Evolutionary conservation across 2,113 vertebrate species (phyloP).

Genomic region (Grammomys dolichurus): DNA sequence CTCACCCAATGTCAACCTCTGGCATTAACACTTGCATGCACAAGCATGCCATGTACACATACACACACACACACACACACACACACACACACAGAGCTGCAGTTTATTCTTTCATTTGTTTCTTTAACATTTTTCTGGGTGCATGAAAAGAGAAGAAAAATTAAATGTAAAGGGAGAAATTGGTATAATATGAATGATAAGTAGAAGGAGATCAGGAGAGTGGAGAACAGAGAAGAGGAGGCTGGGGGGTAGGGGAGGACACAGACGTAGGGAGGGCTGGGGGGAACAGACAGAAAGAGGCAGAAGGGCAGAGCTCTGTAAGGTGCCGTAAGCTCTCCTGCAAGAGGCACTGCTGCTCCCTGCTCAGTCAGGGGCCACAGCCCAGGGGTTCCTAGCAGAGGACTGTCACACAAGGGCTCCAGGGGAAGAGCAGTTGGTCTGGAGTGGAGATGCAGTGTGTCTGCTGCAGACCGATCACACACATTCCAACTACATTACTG

Average conservation of each 20-base stretch:
- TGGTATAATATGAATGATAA: background rate
- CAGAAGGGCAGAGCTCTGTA: background rate
- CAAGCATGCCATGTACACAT: background rate
- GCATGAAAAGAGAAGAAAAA: conserved; percentile 12
- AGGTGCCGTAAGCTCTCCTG: background rate
- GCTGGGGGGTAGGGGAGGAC: too few species aligned
- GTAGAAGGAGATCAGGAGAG: background rate
- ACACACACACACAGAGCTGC: background rate
- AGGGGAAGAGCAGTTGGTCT: background rate
- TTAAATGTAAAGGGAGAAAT: background rate
- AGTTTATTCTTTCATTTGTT: background rate
- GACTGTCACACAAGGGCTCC: background rate
- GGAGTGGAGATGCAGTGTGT: background rate
- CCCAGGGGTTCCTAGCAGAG: background rate
- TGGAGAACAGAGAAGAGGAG: background rate
- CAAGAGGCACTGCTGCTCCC: background rate
- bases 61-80: background rate
- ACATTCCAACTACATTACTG: background rate
- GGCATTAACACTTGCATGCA: background rate
- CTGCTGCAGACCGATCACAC: background rate
- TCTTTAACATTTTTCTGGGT: background rate
- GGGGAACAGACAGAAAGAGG: background rate
- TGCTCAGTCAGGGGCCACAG: background rate
- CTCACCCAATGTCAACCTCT: background rate
- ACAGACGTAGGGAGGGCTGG: background rate